These are phyloP conservation scores for Styela plicata DNA, from an alignment of 23 tunicate genomes.

Conservation along the genomic window DNA sequence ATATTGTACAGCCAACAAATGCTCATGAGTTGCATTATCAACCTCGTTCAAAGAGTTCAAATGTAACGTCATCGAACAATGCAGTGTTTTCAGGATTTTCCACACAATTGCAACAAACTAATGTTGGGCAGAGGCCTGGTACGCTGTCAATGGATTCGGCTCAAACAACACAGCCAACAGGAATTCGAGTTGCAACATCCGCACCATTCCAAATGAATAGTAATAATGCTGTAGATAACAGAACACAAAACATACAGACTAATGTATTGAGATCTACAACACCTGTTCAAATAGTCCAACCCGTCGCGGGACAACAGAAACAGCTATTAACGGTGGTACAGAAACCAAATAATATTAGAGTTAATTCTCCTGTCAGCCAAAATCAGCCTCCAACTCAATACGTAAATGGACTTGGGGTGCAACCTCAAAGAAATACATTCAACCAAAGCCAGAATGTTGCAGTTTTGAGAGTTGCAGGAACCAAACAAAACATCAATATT, in stretches of 20 bases:
- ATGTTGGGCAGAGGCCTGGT: neutral
- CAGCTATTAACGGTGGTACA: slow-evolving; percentile 25
- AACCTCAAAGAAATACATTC: slow-evolving; percentile 6
- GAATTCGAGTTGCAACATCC: neutral
- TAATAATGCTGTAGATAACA: neutral
- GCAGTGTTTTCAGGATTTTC: neutral
- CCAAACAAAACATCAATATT: slow-evolving; percentile 4
- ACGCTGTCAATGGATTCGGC: neutral
- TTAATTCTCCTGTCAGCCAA: slow-evolving; percentile 10
- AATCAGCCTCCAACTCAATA: neutral
- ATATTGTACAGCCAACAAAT: neutral
- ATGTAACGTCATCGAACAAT: neutral
- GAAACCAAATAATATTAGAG: neutral
- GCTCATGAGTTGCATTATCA: neutral
- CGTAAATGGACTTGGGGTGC: slow-evolving; percentile 5
- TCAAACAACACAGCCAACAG: neutral
- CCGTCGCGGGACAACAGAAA: neutral
- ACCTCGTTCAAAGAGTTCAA: neutral
- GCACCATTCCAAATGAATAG: neutral
- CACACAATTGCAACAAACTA: neutral
- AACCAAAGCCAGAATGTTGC: neutral
- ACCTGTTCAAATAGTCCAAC: neutral
- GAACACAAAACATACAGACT: neutral
- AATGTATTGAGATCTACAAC: neutral
- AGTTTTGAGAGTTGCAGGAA: slow-evolving; percentile 12